Conservation (phyloP, 2,113 vertebrate genomes). For the Centropus bengalensis region DNA sequence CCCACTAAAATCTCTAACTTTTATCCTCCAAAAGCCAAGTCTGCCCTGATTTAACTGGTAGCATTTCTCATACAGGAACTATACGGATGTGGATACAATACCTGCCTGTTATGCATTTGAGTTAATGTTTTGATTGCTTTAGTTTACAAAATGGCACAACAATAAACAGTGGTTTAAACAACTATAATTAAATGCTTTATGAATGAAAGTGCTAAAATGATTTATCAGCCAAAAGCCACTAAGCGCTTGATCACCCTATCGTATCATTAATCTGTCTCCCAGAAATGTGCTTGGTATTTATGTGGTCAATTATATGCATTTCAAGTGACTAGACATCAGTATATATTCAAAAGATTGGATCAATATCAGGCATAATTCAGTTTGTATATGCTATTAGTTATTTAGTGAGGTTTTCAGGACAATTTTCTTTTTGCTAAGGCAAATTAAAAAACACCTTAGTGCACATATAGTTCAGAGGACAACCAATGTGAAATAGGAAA, state of each 20-base stretch:
- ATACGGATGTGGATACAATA: not conserved
- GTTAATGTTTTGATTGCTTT: conserved; percentile 10
- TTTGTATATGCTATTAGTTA: not conserved
- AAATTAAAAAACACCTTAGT: not conserved
- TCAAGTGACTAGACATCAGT: conserved; percentile 35
- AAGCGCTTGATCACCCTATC: conserved; percentile 55
- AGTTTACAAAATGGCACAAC: conserved; percentile 1
- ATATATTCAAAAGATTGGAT: conserved; percentile 35
- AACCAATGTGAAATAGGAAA: not conserved
- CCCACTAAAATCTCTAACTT: not conserved
- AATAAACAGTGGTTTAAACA: not conserved
- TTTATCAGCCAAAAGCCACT: conserved; percentile 53
- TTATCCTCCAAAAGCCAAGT: not conserved
- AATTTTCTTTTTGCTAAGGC: not conserved
- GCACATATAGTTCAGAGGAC: not conserved
- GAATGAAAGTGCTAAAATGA: conserved; percentile 34
- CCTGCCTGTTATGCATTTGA: not conserved
- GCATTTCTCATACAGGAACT: fast-evolving
- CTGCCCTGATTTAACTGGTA: not conserved
- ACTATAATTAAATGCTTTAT: conserved; percentile 27
- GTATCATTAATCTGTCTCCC: conserved; percentile 57
- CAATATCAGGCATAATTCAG: conserved; percentile 11
- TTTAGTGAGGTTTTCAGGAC: not conserved
- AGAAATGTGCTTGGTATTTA: conserved; percentile 27
- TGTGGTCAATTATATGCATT: conserved; percentile 31